Conservation (phyloP, 2,113 vertebrate genomes). For the Elephas maximus region DNA sequence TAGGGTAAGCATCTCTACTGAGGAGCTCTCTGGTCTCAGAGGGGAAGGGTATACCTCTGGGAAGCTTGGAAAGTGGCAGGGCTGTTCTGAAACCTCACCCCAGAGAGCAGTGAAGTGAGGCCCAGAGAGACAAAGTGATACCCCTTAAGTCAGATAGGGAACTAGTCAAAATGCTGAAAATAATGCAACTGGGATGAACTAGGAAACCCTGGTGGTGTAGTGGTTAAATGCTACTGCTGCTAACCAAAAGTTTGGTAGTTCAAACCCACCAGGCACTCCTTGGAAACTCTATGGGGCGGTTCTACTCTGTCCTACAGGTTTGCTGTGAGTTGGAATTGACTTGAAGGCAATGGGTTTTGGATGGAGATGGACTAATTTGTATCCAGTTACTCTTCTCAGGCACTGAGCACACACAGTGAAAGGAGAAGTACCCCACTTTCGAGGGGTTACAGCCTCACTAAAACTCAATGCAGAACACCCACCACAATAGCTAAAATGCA, state of each 20-base stretch:
- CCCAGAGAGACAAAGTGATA: too few species aligned
- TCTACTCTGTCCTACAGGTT: too few species aligned
- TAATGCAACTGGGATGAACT: not conserved
- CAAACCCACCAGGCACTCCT: too few species aligned
- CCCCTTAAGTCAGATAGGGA: not conserved
- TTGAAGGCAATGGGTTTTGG: too few species aligned
- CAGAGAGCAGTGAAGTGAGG: not conserved
- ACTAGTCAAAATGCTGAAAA: rapidly evolving
- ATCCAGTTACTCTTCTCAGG: rapidly evolving
- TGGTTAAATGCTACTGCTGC: too few species aligned
- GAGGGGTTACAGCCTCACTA: rapidly evolving
- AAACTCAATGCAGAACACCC: rapidly evolving
- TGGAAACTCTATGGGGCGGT: too few species aligned
- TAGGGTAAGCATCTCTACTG: too few species aligned
- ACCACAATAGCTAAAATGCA: not conserved
- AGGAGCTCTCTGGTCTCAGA: rapidly evolving
- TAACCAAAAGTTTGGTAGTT: too few species aligned
- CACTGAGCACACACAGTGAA: not conserved
- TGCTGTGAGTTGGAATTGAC: too few species aligned
- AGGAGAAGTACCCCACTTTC: not conserved
- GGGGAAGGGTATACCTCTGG: too few species aligned
- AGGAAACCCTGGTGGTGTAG: too few species aligned
- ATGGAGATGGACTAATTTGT: rapidly evolving
- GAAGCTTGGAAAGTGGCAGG: not conserved
- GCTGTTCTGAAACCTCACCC: not conserved